A percentile compares a stretch with the other conserved stretches of the same genome.
Evolutionary conservation across 2,113 vertebrate species (phyloP).

Genomic region (Strix uralensis): DNA sequence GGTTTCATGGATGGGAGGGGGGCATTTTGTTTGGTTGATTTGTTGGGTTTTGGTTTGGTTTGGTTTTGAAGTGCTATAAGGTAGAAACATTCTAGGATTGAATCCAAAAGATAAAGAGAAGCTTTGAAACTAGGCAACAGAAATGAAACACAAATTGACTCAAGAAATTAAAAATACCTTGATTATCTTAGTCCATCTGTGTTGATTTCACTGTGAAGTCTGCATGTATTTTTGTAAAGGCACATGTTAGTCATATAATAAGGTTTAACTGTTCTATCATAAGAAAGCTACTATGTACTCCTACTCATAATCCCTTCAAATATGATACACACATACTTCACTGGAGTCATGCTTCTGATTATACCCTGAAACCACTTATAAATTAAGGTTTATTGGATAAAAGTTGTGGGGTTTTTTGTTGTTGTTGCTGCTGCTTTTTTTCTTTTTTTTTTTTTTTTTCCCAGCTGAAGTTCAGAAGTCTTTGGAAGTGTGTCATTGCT

Average conservation of each 20-base stretch:
- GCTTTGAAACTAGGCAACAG: background rate
- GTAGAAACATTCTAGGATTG: background rate
- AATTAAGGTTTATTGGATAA: background rate
- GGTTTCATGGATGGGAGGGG: background rate
- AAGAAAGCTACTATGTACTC: background rate
- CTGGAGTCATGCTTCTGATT: background rate
- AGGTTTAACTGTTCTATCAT: background rate
- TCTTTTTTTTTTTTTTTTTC: background rate
- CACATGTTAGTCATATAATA: background rate
- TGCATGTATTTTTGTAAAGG: background rate
- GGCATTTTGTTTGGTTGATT: rapidly evolving
- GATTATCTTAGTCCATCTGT: background rate
- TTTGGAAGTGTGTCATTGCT: background rate
- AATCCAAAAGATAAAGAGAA: background rate
- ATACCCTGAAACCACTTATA: background rate
- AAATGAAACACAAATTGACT: background rate
- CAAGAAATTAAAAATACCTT: background rate
- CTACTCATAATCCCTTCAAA: background rate
- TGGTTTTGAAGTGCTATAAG: background rate
- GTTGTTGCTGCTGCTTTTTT: background rate
- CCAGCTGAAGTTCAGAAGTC: background rate
- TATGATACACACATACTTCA: background rate
- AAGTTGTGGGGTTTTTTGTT: background rate
- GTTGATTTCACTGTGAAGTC: background rate
- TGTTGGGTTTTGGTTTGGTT: background rate